These are phyloP conservation scores for Drosophila kikkawai DNA, from an alignment of 1,140 invertebrate genomes.

Conservation along the genomic window DNA sequence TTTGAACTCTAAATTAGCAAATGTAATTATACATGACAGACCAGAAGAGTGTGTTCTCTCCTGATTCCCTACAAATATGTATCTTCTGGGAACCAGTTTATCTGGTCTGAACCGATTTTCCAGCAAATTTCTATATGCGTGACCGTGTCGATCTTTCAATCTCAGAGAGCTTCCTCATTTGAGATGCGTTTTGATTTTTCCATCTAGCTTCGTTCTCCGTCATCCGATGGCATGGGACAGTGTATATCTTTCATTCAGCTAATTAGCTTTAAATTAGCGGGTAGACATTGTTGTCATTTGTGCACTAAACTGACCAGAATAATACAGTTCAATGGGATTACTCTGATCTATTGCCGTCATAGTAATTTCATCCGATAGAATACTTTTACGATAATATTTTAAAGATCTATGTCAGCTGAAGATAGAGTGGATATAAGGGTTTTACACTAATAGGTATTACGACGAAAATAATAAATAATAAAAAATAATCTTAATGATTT, in stretches of 20 bases:
- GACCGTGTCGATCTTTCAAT: slow-evolving; percentile 16
- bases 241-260: slow-evolving; percentile 26
- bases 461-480: too few species aligned
- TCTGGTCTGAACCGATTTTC: slow-evolving; percentile 67
- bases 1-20: slow-evolving; percentile 41
- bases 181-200: slow-evolving; percentile 63
- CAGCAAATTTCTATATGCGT: slow-evolving; percentile 23
- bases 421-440: too few species aligned
- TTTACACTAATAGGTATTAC: too few species aligned
- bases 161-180: slow-evolving; percentile 61
- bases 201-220: slow-evolving; percentile 37
- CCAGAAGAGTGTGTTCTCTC: neutral
- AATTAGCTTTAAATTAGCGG: slow-evolving; percentile 70
- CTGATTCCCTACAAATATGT: slow-evolving; percentile 18
- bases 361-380: neutral
- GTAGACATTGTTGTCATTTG: slow-evolving; percentile 1
- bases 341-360: slow-evolving; percentile 29
- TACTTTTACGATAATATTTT: neutral
- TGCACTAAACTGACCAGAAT: neutral
- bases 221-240: slow-evolving; percentile 27
- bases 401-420: neutral
- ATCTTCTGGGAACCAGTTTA: slow-evolving; percentile 59
- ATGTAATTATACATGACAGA: slow-evolving; percentile 33
- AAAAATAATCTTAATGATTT: too few species aligned
- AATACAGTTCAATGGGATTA: slow-evolving; percentile 1